phyloP scores from a whole-genome alignment of 2,113 vertebrate species.

The human region DNA sequence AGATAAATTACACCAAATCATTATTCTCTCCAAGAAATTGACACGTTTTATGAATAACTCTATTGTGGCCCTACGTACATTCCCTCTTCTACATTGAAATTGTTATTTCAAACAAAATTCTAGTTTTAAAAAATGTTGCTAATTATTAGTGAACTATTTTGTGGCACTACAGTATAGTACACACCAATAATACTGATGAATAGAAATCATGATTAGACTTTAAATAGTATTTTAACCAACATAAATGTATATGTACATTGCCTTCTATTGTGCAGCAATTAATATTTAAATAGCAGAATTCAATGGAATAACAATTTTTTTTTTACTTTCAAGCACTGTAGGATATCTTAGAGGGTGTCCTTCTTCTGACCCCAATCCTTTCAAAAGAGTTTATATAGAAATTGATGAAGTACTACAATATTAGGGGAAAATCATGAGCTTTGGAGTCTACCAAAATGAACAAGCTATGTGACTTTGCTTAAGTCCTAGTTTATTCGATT shows the following conservation, averaged over 20 bases:
- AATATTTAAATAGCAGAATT: background rate
- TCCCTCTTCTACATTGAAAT: background rate
- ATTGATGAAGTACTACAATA: background rate
- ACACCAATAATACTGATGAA: background rate
- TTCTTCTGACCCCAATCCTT: background rate
- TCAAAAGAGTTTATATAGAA: background rate
- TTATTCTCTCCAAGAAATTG: background rate
- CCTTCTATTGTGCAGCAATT: background rate
- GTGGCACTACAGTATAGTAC: background rate
- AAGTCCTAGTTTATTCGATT: background rate
- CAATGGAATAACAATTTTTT: background rate
- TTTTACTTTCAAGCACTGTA: background rate
- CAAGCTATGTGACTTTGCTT: background rate
- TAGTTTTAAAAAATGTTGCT: background rate
- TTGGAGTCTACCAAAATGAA: background rate
- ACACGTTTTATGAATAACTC: background rate
- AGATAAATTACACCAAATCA: background rate
- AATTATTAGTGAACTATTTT: background rate
- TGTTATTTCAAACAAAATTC: background rate
- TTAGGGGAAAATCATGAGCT: background rate
- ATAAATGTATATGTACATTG: background rate
- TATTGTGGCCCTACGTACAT: background rate
- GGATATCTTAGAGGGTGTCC: background rate
- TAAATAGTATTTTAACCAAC: background rate
- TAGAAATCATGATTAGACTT: background rate